Evolutionary conservation across 2,113 vertebrate genomes (phyloP).

Genomic region (Synchiropus splendidus): DNA sequence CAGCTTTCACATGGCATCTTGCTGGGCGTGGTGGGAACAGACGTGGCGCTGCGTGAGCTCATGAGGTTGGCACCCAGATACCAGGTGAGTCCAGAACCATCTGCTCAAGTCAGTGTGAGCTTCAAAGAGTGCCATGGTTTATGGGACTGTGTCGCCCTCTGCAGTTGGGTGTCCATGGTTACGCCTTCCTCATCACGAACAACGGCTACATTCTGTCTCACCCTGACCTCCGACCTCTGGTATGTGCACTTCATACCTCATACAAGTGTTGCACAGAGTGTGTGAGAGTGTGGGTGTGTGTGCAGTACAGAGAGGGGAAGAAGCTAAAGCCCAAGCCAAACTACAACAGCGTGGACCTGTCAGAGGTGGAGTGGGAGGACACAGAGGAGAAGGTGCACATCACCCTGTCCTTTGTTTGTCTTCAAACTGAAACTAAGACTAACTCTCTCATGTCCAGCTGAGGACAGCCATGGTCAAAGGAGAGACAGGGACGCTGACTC

Average conservation of each 20-base stretch:
- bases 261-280: not conserved
- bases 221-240: slow-evolving; percentile 88
- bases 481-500: slow-evolving; percentile 77
- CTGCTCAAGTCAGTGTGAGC: not conserved
- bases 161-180: slow-evolving; percentile 90
- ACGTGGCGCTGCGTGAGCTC: slow-evolving; percentile 84
- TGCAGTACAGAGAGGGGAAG: slow-evolving; percentile 87
- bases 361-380: slow-evolving; percentile 93
- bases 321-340: slow-evolving; percentile 88
- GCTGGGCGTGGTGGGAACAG: slow-evolving; percentile 87
- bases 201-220: slow-evolving; percentile 96
- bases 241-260: slow-evolving; percentile 29
- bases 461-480: slow-evolving; percentile 92
- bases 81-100: slow-evolving; percentile 65
- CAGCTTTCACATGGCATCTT: slow-evolving; percentile 91
- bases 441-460: slow-evolving; percentile 71
- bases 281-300: slow-evolving; percentile 11
- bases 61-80: slow-evolving; percentile 86
- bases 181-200: slow-evolving; percentile 88
- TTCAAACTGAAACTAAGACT: not conserved
- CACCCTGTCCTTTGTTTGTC: not conserved
- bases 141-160: slow-evolving; percentile 2
- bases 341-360: slow-evolving; percentile 93
- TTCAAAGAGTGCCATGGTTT: not conserved
- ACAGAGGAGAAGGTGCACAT: slow-evolving; percentile 70